Percentiles rank a stretch among this genome's conserved stretches.
These are phyloP conservation scores for Ectropis grisescens DNA, from an alignment of 1,140 invertebrate genomes.

Conservation along the genomic window DNA sequence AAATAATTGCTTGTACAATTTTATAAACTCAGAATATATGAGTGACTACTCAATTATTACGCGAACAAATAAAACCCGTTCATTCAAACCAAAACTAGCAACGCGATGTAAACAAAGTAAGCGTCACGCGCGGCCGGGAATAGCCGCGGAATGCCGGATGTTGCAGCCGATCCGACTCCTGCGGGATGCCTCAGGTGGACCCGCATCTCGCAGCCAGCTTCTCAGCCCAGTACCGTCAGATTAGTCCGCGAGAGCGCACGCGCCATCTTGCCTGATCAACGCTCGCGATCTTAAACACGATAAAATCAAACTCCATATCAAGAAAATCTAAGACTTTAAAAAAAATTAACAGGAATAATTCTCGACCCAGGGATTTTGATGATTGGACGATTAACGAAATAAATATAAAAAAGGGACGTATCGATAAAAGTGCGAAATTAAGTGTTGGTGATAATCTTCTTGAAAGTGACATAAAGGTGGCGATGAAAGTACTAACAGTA, in stretches of 20 bases:
- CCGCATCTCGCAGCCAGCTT: constrained; percentile 5
- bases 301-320: constrained; percentile 14
- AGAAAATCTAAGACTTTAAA: too few relatives aligned
- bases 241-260: constrained; percentile 16
- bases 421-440: constrained; percentile 8
- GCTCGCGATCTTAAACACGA: constrained; percentile 26
- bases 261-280: constrained; percentile 1
- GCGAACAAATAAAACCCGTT: too few relatives aligned
- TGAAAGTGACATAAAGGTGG: too few relatives aligned
- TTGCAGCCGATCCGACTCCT: constrained; percentile 28
- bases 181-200: constrained; percentile 9
- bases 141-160: constrained; percentile 61
- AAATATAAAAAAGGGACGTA: not conserved
- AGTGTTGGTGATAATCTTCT: too few relatives aligned
- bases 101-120: constrained; percentile 48
- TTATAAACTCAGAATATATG: too few relatives aligned
- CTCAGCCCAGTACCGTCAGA: too few relatives aligned
- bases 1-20: too few relatives aligned
- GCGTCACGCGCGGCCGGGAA: constrained; percentile 39
- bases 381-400: too few relatives aligned
- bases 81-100: too few relatives aligned
- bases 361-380: not conserved
- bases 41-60: too few relatives aligned
- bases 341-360: not conserved
- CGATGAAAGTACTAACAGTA: constrained; percentile 51